Conservation (phyloP, 2,113 vertebrate species). For the Syngnathus scovelli region DNA sequence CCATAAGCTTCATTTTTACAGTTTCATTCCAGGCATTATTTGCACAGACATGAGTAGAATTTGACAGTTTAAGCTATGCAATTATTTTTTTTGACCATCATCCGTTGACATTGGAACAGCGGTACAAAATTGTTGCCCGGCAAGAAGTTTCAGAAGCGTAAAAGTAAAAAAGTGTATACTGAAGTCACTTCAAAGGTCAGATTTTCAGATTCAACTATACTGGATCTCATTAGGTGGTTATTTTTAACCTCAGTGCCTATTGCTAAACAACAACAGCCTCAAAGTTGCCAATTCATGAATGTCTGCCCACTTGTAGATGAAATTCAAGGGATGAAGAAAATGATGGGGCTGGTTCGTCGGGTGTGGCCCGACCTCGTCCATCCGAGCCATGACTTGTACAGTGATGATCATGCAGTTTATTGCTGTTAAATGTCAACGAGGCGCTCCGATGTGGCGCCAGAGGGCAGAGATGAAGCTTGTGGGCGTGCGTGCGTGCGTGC, state of each 20-base stretch:
- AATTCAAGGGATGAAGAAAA: neutral
- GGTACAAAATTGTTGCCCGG: too few relatives aligned
- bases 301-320: neutral
- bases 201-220: too few relatives aligned
- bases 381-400: constrained; percentile 25
- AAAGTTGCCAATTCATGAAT: neutral
- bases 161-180: too few relatives aligned
- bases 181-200: too few relatives aligned
- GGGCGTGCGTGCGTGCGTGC: constrained; percentile 32
- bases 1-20: neutral
- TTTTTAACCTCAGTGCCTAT: neutral
- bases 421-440: constrained; percentile 55
- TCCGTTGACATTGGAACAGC: too few relatives aligned
- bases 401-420: constrained; percentile 20
- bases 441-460: constrained; percentile 18
- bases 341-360: constrained; percentile 1
- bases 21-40: neutral
- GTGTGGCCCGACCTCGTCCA: constrained; percentile 20
- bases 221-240: too few relatives aligned
- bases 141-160: too few relatives aligned
- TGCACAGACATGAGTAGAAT: too few relatives aligned
- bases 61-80: too few relatives aligned
- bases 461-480: constrained; percentile 29
- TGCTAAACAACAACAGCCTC: neutral
- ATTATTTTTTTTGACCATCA: too few relatives aligned